These are phyloP conservation scores for Phoxinus dragarum DNA, from an alignment of 2,797 vertebrate genomes.

Conservation along the genomic window DNA sequence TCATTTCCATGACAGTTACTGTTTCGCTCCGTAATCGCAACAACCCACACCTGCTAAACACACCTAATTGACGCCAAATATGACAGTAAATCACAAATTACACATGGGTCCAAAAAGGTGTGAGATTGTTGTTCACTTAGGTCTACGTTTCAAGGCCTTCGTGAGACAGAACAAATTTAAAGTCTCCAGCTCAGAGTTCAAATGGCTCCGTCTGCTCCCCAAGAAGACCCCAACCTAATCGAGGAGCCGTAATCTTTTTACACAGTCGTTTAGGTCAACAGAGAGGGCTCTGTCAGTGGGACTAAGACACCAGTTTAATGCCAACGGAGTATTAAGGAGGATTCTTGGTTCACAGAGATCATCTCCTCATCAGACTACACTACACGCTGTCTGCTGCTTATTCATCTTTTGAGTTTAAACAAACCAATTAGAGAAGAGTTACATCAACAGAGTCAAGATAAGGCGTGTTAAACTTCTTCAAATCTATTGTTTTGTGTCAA, in stretches of 20 bases:
- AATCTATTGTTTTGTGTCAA: not conserved
- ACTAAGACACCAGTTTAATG: constrained; percentile 59
- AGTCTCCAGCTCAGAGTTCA: constrained; percentile 55
- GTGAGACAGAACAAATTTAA: not conserved
- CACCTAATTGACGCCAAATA: not conserved
- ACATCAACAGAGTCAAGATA: not conserved
- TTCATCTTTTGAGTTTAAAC: constrained; percentile 48
- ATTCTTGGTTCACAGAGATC: constrained; percentile 63
- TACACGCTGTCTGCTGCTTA: constrained; percentile 26
- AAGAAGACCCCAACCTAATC: constrained; percentile 40
- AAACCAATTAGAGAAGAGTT: constrained; percentile 9
- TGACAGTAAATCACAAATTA: not conserved
- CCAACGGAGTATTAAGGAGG: constrained; percentile 66
- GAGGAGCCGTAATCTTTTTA: constrained; percentile 74
- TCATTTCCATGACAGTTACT: not conserved
- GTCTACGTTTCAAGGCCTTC: not conserved
- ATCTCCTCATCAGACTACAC: constrained; percentile 46
- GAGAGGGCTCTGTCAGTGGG: constrained; percentile 69
- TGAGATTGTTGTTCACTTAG: not conserved
- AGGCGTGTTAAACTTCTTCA: not conserved
- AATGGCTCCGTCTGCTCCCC: constrained; percentile 45
- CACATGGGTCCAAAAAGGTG: not conserved
- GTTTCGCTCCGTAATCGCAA: not conserved
- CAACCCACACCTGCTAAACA: not conserved
- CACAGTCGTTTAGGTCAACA: constrained; percentile 73